These are phyloP conservation scores for Brenthis hecate DNA, from an alignment of 2,888 invertebrate genomes.

Conservation along the genomic window DNA sequence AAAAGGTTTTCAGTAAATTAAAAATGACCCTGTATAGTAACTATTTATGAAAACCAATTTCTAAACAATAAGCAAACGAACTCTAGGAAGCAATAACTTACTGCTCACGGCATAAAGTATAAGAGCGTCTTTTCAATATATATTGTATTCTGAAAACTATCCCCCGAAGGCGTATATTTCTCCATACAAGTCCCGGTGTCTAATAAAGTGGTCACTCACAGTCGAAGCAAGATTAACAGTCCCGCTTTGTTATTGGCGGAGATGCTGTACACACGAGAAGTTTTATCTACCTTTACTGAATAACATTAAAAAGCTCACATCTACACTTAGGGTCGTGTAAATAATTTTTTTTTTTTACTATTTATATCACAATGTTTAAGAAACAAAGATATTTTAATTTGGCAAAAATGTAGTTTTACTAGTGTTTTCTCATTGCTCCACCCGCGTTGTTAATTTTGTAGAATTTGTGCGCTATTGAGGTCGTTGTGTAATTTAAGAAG, in stretches of 20 bases:
- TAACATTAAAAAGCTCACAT: conserved; percentile 9
- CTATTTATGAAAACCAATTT: neutral
- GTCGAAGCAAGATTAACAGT: conserved; percentile 80
- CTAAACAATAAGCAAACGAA: neutral
- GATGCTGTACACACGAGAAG: conserved; percentile 52
- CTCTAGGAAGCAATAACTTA: conserved; percentile 5
- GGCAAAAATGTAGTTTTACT: no score
- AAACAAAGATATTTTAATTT: no score
- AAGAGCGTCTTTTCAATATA: conserved; percentile 17
- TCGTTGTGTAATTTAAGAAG: no score
- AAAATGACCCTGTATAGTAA: no score
- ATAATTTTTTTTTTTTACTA: neutral
- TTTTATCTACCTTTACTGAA: conserved; percentile 35
- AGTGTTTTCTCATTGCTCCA: no score
- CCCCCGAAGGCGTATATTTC: conserved; percentile 76
- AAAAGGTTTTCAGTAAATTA: no score
- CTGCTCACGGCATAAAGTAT: conserved; percentile 3
- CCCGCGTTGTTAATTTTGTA: no score
- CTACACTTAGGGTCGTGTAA: neutral
- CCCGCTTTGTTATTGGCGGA: conserved; percentile 69
- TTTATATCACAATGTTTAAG: no score
- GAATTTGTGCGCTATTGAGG: no score
- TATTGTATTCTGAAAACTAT: conserved; percentile 52
- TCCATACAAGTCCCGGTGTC: conserved; percentile 72
- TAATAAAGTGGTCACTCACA: conserved; percentile 81